Evolutionary conservation across 2,113 vertebrate genomes (phyloP).

Genomic region (Sander lucioperca): DNA sequence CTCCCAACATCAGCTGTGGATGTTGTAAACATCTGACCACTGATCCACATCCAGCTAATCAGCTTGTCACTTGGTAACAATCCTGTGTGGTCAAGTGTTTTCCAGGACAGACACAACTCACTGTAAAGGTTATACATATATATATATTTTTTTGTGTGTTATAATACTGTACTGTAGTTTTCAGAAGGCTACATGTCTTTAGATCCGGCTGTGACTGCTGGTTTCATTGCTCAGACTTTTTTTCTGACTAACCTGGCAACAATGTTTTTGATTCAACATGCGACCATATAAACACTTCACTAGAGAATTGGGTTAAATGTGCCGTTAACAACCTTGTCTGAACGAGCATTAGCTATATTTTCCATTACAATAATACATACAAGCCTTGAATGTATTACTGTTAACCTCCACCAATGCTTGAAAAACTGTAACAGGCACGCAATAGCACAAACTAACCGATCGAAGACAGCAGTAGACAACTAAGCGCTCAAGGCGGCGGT

Average conservation of each 20-base stretch:
- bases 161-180: too few species aligned
- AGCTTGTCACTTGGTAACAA: neutral
- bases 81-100: neutral
- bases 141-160: neutral
- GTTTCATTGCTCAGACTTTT: neutral
- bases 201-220: neutral
- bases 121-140: too few species aligned
- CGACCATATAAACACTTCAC: constrained; percentile 7
- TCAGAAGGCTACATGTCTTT: neutral
- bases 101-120: neutral
- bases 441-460: too few species aligned
- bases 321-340: constrained; percentile 12
- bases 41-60: constrained; percentile 17
- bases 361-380: constrained; percentile 32
- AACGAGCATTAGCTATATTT: constrained; percentile 35
- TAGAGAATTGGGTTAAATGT: constrained; percentile 28
- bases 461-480: too few species aligned
- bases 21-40: constrained; percentile 13
- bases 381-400: neutral
- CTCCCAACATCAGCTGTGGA: neutral
- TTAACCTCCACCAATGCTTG: neutral
- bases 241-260: neutral
- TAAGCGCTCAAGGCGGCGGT: too few species aligned
- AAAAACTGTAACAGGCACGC: too few species aligned
- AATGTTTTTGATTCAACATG: neutral